Evolutionary conservation across 92 coral and sea anemone species (phyloP), one percentile per base, ranked within the genome.

Genomic region (Zoanthus sansibaricus): DNA sequence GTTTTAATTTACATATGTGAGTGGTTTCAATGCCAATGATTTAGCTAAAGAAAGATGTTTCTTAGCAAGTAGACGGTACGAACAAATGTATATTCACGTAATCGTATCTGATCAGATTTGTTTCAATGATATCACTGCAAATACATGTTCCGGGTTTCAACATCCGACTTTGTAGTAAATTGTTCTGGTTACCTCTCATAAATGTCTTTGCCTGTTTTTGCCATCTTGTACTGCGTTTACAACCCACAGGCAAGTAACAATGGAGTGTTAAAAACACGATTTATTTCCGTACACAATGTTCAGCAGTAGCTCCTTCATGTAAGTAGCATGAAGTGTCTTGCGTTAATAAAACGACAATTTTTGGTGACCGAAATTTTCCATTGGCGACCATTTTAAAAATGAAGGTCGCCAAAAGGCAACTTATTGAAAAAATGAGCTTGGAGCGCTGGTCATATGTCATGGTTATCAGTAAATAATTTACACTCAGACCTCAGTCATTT

Each of bases 1-100:
- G 86, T 80, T 80, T 80, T 80, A 80, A 80, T 80, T 45, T 62
- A 80, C 86, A 80, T 80, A 58, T 79, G 84, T 79, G 84, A 80
- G 86, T 80, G 86, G 86, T 80, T 80, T 80, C 86, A 80, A 80
- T 80, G 86, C 86, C 86, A 80, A 80, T 80, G 86, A 80, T 80
- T 80, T 80, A 80, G 86, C 86, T 80, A 80, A 80, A 58, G 86
- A 80, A 80, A 80, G 73, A 80, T 80, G 86, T 80, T 80, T 80
- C 86, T 80, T 80, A 80, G 86, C 86, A 80, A 80, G 86, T 80
- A 80, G 86, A 80, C 86, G 86, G 86, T 80, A 80, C 58, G 75
- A 80, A 80, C 86, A 80, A 80, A 80, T 80, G 86, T 59, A 80
- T 80, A 80, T 80, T 80, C 86, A 80, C 86, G 86, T 80, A 80